Evolutionary conservation across 2,797 vertebrate genomes (phyloP).

Genomic region (Paguma larvata): DNA sequence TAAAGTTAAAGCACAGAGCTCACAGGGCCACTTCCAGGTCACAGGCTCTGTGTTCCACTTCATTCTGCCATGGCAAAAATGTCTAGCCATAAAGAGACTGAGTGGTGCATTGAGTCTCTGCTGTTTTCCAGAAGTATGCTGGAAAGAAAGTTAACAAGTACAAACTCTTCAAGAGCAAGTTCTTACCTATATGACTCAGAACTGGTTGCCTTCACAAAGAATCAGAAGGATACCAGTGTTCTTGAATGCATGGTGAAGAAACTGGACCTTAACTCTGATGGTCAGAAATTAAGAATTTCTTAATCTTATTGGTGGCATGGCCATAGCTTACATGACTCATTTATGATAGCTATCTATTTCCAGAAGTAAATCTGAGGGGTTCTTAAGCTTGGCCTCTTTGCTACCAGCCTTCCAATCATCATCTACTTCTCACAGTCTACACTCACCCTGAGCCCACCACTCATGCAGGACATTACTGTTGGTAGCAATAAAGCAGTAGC

Average conservation of each 20-base stretch:
- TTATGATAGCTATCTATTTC: not conserved
- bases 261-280: constrained; percentile 93
- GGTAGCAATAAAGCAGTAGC: constrained; percentile 44
- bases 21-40: not conserved
- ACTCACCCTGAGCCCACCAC: not conserved
- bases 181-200: not conserved
- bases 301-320: constrained; percentile 89
- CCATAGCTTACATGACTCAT: constrained; percentile 88
- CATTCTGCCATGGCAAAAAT: not conserved
- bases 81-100: not conserved
- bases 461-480: not conserved
- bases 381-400: not conserved
- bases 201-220: constrained; percentile 74
- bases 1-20: not conserved
- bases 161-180: not conserved
- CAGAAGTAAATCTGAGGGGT: not conserved
- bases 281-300: constrained; percentile 94
- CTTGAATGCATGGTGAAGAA: constrained; percentile 93
- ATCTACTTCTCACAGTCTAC: not conserved
- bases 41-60: not conserved
- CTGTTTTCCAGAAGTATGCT: not conserved
- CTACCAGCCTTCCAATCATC: not conserved
- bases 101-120: not conserved
- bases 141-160: not conserved
- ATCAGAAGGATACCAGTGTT: constrained; percentile 87